phyloP scores from a whole-genome alignment of 2,113 vertebrate species.

The Dasyprocta punctata region DNA sequence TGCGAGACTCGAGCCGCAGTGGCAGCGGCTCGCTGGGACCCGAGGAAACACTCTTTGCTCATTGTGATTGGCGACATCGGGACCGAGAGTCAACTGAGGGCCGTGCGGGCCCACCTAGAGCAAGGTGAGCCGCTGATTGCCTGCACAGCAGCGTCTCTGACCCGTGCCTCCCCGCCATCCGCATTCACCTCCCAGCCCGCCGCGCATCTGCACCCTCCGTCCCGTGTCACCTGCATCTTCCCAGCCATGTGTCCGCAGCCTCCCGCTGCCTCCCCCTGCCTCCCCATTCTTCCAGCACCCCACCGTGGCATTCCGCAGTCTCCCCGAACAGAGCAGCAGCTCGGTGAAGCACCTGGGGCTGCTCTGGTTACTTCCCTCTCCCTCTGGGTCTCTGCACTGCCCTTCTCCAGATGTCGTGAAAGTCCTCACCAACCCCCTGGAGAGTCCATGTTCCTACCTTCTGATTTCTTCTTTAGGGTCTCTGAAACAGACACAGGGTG shows the following conservation, averaged over 20 bases:
- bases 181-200: conserved; percentile 3
- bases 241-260: background rate
- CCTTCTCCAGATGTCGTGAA: background rate
- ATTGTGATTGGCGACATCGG: conserved; percentile 92
- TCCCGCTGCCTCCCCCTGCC: background rate
- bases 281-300: background rate
- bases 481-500: background rate
- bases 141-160: background rate
- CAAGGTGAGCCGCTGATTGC: conserved; percentile 87
- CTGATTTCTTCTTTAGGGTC: conserved; percentile 53
- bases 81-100: conserved; percentile 88
- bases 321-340: background rate
- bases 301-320: background rate
- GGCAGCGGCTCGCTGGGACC: conserved; percentile 78
- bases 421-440: conserved; percentile 35
- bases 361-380: background rate
- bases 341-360: background rate
- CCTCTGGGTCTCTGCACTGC: background rate
- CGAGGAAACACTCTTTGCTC: conserved; percentile 89
- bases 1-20: conserved; percentile 51
- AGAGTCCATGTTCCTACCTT: conserved; percentile 59
- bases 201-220: conserved; percentile 14
- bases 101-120: conserved; percentile 89
- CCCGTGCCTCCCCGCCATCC: conserved; percentile 43
- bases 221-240: conserved; percentile 40